Evolutionary conservation across 2,113 vertebrate genomes (phyloP), one percentile per base, ranked within the genome.

Genomic region (Neodontobutis hainanensis): DNA sequence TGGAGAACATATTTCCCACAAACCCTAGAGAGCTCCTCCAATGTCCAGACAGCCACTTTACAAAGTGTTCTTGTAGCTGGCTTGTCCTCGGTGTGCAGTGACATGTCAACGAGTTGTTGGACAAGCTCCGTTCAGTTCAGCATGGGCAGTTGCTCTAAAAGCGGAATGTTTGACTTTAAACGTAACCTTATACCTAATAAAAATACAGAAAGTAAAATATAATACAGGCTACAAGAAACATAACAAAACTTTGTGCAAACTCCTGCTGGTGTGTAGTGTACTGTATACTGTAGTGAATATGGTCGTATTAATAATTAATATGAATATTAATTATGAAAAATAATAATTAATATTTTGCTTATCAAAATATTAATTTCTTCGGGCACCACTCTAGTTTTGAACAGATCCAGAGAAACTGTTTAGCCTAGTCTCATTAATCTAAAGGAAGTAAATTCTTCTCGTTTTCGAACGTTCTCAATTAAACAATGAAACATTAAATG

Each of bases 1-100:
- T 79, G 8, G 61, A 76, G 73, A 84, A 84, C 85, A 83, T 57
- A 61, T 75, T 85, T 72, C 70, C 65, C 71, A 70, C 75, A 81
- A 71, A 78, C 78, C 75, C 75, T 63, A 58, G 62, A 86, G 80
- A 78, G 75, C 59, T 35, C 57, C 46, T 6, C 38, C 55, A 46
- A 57, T 1, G 71, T 3, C 10, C 48, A 10, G 9, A 47, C 70
- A 53, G 65, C 52, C 75, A 11, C 14, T 84, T 71, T 44, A 82
- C 84, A 83, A 81, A 80, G 77, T 3, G 15, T 63, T 73, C 65
- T 70, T 82, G 79, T 82, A 76, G 81, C 58, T 60, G 45, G 75
- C 71, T 68, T 62, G 68, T 69, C 61, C 68, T 46, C 0, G 59
- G 81, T 61, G 81, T 40, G 63, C n/a, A 11, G 62, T 82, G 85